Evolutionary conservation across 2,113 vertebrate species (phyloP).

Genomic region (Pomatorhinus ruficollis): DNA sequence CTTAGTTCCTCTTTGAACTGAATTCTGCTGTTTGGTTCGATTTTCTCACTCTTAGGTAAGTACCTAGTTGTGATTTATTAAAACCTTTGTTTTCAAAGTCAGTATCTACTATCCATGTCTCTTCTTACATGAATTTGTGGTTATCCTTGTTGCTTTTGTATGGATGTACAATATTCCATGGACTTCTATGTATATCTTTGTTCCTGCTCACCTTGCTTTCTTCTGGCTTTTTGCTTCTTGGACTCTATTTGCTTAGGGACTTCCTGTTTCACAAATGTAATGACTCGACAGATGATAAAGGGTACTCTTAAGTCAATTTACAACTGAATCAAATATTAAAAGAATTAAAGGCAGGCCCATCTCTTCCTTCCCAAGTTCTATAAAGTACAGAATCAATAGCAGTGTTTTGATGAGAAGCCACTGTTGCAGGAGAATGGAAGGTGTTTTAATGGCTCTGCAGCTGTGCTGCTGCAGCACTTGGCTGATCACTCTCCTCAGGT

Average conservation of each 20-base stretch:
- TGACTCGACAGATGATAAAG: not conserved
- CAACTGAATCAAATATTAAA: not conserved
- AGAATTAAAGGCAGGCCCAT: not conserved
- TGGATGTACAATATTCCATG: not conserved
- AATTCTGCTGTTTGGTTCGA: not conserved
- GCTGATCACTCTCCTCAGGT: accelerated
- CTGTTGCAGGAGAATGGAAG: not conserved
- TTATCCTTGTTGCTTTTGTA: not conserved
- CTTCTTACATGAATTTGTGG: not conserved
- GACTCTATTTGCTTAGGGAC: not conserved
- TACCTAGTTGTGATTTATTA: not conserved
- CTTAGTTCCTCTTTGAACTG: not conserved
- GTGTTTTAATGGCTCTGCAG: not conserved
- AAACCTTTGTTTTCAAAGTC: not conserved
- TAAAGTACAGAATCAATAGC: not conserved
- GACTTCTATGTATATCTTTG: not conserved
- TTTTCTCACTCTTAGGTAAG: not conserved
- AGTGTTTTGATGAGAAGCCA: not conserved
- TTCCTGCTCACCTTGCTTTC: not conserved
- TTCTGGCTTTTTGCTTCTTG: not conserved
- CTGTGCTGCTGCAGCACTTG: not conserved
- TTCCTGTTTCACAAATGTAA: not conserved
- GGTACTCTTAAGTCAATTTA: not conserved
- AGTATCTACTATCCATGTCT: not conserved
- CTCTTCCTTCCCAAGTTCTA: not conserved